Evolutionary conservation across 2,113 vertebrate species (phyloP).

Genomic region (Pithys albifrons): DNA sequence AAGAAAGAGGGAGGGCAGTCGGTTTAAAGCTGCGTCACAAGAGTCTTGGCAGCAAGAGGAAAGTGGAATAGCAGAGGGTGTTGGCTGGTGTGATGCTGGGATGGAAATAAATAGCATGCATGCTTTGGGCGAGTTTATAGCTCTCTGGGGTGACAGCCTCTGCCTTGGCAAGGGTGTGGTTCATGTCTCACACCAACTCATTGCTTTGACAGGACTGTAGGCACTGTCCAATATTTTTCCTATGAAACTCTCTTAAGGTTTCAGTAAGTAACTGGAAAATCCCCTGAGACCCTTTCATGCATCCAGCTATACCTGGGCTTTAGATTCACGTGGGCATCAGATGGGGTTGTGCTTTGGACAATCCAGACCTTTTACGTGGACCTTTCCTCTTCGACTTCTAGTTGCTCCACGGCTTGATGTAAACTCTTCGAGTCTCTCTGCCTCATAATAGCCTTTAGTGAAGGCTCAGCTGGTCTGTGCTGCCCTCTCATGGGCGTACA

Average conservation of each 20-base stretch:
- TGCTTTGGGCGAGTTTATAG: background rate
- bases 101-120: background rate
- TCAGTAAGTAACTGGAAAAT: background rate
- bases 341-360: background rate
- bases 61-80: background rate
- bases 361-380: background rate
- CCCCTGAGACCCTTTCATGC: rapidly evolving
- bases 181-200: background rate
- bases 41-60: background rate
- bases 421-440: too few relatives aligned
- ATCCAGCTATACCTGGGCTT: background rate
- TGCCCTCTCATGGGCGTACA: constrained; percentile 48
- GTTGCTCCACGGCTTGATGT: rapidly evolving
- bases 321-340: background rate
- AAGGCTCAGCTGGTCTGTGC: constrained; percentile 22
- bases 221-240: background rate
- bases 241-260: background rate
- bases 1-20: background rate
- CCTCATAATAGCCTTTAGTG: rapidly evolving
- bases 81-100: background rate
- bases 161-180: constrained; percentile 15
- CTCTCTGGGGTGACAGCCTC: background rate
- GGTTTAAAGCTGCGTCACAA: background rate
- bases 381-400: background rate
- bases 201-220: background rate